A percentile compares a stretch with the other conserved stretches of the same genome.
Evolutionary conservation across 2,888 invertebrate species (phyloP).

Genomic region (Drosophila longiperda): DNA sequence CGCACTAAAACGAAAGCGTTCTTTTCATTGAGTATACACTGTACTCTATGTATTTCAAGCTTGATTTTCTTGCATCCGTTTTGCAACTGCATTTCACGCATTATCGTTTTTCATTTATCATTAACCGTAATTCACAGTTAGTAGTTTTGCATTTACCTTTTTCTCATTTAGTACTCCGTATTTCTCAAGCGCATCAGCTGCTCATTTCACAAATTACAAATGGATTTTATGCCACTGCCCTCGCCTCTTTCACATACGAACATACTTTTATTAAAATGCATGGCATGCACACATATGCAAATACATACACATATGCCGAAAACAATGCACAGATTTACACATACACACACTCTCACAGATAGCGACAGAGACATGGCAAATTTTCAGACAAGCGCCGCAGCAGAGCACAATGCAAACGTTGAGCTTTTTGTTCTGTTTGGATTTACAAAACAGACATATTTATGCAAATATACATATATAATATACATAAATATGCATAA

Average conservation of each 20-base stretch:
- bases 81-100: constrained; percentile 2
- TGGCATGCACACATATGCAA: constrained; percentile 17
- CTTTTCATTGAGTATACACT: background rate
- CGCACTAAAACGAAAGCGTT: background rate
- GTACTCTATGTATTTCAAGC: background rate
- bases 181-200: constrained; percentile 24
- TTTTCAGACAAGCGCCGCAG: constrained; percentile 58
- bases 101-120: constrained; percentile 1
- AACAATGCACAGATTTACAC: constrained; percentile 49
- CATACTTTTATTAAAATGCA: constrained; percentile 27
- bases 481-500: constrained; percentile 17
- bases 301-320: constrained; percentile 38
- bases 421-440: constrained; percentile 57
- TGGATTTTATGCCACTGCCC: constrained; percentile 24
- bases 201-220: constrained; percentile 37
- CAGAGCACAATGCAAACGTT: constrained; percentile 42
- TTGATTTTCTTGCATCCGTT: background rate
- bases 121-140: constrained; percentile 17
- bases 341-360: constrained; percentile 4
- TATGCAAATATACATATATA: constrained; percentile 10
- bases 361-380: constrained; percentile 31
- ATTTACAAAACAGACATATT: constrained; percentile 50
- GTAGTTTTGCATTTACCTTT: background rate
- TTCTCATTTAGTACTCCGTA: constrained; percentile 19
- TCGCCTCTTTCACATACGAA: constrained; percentile 16